Evolutionary conservation across 2,113 vertebrate species (phyloP), one percentile per base, ranked within the genome.

Genomic region (Pelvicachromis taeniatus): DNA sequence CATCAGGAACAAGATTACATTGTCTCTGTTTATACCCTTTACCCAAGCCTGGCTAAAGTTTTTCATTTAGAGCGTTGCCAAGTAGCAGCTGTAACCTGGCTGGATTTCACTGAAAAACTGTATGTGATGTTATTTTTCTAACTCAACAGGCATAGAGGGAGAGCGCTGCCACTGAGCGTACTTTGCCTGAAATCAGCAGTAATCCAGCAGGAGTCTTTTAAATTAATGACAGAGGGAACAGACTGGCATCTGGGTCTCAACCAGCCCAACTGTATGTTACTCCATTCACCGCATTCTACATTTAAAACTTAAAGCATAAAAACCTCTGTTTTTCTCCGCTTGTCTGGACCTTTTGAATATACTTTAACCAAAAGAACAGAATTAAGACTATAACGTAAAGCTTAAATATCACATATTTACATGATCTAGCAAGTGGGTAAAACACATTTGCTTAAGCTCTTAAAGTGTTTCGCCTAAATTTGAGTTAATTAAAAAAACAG

Each of bases 171-270:
- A 85, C 35, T 4, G 77, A 83, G 87, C 42, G 7, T 21, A 56
- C 42, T 78, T 89, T 86, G 54, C 75, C 80, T 84, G 81, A 85
- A 88, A 91, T 91, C 86, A 90, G 92, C 90, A 92, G 80, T 79
- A 86, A 87, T 89, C 77, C 92, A 63, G 87, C 84, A 88, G 84
- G 90, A 87, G 83, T 82, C 65, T 88, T 80, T 90, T 80, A 92
- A 88, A 90, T 92, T 87, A 89, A 92, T 90, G 90, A 87, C 81
- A 80, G 78, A 80, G 81, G 59, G 88, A 80, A 53, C 53, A 70
- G 56, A 83, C 81, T 70, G 80, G 86, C 91, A 94, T 95, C 92
- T 93, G 93, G 83, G 89, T 91, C 68, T 83, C 84, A 82, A 86
- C 77, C 53, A 58, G 80, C 61, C 73, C 12, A 40, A 79, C 53